Evolutionary conservation across 2,113 vertebrate species (phyloP).

Genomic region (Pelodiscus sinensis): DNA sequence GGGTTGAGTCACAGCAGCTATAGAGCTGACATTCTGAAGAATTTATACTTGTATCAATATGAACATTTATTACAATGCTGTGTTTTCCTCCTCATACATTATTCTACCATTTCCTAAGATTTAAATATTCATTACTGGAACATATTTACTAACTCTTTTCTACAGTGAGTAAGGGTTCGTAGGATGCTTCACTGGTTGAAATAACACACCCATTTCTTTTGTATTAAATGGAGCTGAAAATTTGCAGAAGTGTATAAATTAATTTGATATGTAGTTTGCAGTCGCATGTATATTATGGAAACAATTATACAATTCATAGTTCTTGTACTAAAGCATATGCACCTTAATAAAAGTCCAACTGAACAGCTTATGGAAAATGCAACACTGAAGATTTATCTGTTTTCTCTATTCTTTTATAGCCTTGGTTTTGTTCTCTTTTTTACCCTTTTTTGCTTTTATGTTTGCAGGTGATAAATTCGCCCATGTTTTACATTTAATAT

Average conservation of each 20-base stretch:
- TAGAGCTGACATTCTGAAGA: background rate
- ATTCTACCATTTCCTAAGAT: background rate
- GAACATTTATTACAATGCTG: background rate
- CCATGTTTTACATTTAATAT: slow-evolving; percentile 77
- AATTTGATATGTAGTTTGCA: slow-evolving; percentile 4
- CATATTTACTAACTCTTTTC: background rate
- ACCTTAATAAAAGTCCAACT: slow-evolving; percentile 50
- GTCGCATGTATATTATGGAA: slow-evolving; percentile 28
- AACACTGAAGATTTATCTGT: slow-evolving; percentile 45
- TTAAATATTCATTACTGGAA: background rate
- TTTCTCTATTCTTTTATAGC: slow-evolving; percentile 45
- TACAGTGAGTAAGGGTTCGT: background rate
- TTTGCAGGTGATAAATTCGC: slow-evolving; percentile 75
- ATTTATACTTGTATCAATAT: background rate
- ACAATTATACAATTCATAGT: slow-evolving; percentile 38
- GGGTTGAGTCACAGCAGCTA: background rate
- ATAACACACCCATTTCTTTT: background rate
- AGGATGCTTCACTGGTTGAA: background rate
- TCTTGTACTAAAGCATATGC: background rate
- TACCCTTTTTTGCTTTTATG: slow-evolving; percentile 67
- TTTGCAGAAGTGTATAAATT: slow-evolving; percentile 16
- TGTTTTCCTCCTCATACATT: background rate
- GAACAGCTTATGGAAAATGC: slow-evolving; percentile 51
- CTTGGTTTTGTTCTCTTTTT: slow-evolving; percentile 64
- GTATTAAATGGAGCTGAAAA: background rate